Evolutionary conservation across 2,888 invertebrate species (phyloP).

Genomic region (Sarcophaga subvicina): DNA sequence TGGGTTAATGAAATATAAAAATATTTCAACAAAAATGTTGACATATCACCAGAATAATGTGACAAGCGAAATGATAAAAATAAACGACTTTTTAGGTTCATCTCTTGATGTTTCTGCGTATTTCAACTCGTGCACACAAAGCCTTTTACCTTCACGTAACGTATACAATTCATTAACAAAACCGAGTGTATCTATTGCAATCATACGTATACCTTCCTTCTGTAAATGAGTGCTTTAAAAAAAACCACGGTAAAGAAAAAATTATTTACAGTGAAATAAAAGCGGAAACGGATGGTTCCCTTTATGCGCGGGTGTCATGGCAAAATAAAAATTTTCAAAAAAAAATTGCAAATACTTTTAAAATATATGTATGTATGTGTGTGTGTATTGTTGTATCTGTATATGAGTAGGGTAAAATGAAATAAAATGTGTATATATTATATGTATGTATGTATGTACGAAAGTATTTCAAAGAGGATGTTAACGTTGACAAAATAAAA

Average conservation of each 20-base stretch:
- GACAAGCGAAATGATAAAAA: conserved; percentile 32
- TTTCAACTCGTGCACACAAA: not conserved
- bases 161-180: conserved; percentile 39
- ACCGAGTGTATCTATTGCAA: conserved; percentile 46
- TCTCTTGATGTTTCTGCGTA: not conserved
- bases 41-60: conserved; percentile 16
- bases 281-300: conserved; percentile 67
- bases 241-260: conserved; percentile 23
- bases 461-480: conserved; percentile 59
- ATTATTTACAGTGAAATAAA: conserved; percentile 29
- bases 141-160: not conserved
- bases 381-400: not conserved
- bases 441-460: not conserved
- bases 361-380: conserved; percentile 18
- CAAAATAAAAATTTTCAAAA: conserved; percentile 59
- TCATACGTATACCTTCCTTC: conserved; percentile 40
- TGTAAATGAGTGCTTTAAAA: conserved; percentile 46
- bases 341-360: conserved; percentile 58
- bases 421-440: not conserved
- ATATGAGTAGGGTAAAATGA: not conserved
- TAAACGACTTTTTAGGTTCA: not conserved
- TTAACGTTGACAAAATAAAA: conserved; percentile 66
- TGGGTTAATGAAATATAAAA: conserved; percentile 23
- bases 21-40: conserved; percentile 13
- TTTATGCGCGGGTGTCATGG: conserved; percentile 68